These are phyloP conservation scores for Gyrodactylus bullatarudis DNA, from an alignment of 1,140 invertebrate species.

Conservation along the genomic window DNA sequence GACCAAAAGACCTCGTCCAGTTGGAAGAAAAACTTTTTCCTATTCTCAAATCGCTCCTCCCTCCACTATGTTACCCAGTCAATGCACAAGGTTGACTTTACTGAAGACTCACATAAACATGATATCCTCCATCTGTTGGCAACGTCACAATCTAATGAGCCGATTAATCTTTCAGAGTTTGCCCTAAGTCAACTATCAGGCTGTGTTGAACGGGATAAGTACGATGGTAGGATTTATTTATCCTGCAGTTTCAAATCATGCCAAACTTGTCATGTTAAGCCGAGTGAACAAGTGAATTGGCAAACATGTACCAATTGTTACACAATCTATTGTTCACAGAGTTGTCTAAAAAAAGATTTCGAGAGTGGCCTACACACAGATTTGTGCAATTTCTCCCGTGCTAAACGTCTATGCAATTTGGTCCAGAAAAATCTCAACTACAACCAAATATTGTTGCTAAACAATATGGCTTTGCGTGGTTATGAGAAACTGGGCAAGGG, in stretches of 20 bases:
- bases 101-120: background rate
- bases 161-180: background rate
- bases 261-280: background rate
- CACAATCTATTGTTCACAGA: background rate
- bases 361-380: background rate
- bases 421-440: background rate
- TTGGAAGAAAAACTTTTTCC: background rate
- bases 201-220: background rate
- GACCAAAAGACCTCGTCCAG: background rate
- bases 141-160: background rate
- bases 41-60: background rate
- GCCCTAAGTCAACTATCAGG: background rate
- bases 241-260: background rate
- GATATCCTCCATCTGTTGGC: background rate
- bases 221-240: background rate
- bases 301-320: background rate
- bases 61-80: background rate
- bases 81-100: background rate
- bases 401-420: background rate
- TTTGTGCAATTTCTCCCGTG: background rate
- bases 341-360: background rate
- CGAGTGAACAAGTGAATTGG: background rate
- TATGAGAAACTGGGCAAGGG: background rate
- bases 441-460: background rate
- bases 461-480: background rate